Evolutionary conservation across 2,797 vertebrate species (phyloP), one percentile per base, ranked within the genome.

Genomic region (Pelodytes ibericus): DNA sequence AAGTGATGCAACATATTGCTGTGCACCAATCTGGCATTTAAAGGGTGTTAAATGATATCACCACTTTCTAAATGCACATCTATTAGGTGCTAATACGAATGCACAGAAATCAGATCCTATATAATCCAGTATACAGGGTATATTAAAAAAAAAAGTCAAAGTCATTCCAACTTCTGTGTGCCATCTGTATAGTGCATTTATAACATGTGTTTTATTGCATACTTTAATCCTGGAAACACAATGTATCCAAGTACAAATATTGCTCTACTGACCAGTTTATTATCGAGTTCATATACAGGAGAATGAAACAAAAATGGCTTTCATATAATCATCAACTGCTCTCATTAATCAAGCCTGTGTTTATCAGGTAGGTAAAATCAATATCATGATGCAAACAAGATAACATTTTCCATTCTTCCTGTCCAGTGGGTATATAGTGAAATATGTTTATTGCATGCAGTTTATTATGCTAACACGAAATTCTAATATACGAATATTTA

Each of bases 401-500:
- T 41, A 41, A n/a, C 24, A 60, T 29, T 18, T 66, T 51, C 67
- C 51, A 64, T 27, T 49, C 39, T 49, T 26, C 31, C 53, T 58
- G 51, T 13, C 9, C 51, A 59, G 15, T 59, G 18, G 22, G 58
- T 41, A 11, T 62, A 24, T 53, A 29, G 11, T 29, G 26, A 61
- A 72, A 20, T 26, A 36, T 79, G 56, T 79, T 72, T 79, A 73
- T 79, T 59, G 59, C 41, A 62, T 49, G 22, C 49, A 72, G 75
- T 73, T 67, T 67, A 73, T 61, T 68, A 62, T 58, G 41, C 62
- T 60, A 66, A 60, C 39, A 67, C 7, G 24, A 71, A 59, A 58
- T 71, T 78, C 75, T 71, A 67, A 73, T 70, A 73, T 68, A 47
- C 25, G 63, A 79, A 73, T 67, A 72, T 72, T 72, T 78, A 66